Evolutionary conservation across 2,888 invertebrate genomes (phyloP).

Genomic region (Scaptomyza cyrtandrae): DNA sequence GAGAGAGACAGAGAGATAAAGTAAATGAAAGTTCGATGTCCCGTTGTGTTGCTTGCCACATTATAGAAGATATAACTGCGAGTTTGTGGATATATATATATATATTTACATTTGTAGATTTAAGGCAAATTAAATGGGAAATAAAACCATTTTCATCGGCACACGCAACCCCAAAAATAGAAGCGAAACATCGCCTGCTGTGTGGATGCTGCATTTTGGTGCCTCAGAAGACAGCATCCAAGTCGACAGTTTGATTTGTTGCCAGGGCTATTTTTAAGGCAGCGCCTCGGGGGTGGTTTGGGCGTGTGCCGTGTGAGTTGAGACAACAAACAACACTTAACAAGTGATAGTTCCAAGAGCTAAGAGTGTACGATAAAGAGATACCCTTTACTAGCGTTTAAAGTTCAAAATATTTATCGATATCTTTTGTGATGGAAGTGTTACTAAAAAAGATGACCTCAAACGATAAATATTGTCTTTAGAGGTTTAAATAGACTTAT

Average conservation of each 20-base stretch:
- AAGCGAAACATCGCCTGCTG: slow-evolving; percentile 34
- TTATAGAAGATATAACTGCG: slow-evolving; percentile 23
- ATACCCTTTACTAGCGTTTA: not conserved
- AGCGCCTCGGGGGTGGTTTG: slow-evolving; percentile 14
- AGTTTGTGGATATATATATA: not conserved
- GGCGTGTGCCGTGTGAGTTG: slow-evolving; percentile 9
- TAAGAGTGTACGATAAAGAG: not conserved
- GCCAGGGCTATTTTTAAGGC: slow-evolving; percentile 40
- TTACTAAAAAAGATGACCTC: not conserved
- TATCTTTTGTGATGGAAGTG: no score
- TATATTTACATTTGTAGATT: slow-evolving; percentile 12
- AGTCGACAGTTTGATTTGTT: slow-evolving; percentile 50
- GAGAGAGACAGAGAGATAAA: no score
- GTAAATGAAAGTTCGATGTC: slow-evolving; percentile 7
- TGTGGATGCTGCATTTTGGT: slow-evolving; percentile 28
- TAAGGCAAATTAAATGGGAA: slow-evolving; percentile 41
- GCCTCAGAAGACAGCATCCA: slow-evolving; percentile 12
- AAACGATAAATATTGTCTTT: not conserved
- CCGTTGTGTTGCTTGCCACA: slow-evolving; percentile 22
- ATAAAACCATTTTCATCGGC: slow-evolving; percentile 48
- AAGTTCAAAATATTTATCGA: no score
- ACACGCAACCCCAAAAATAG: slow-evolving; percentile 47
- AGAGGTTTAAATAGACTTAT: no score
- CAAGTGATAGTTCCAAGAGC: not conserved
- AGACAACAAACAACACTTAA: slow-evolving; percentile 15